Evolutionary conservation across 2,113 vertebrate genomes (phyloP), one percentile per base, ranked within the genome.

Genomic region (Etia nguti): DNA sequence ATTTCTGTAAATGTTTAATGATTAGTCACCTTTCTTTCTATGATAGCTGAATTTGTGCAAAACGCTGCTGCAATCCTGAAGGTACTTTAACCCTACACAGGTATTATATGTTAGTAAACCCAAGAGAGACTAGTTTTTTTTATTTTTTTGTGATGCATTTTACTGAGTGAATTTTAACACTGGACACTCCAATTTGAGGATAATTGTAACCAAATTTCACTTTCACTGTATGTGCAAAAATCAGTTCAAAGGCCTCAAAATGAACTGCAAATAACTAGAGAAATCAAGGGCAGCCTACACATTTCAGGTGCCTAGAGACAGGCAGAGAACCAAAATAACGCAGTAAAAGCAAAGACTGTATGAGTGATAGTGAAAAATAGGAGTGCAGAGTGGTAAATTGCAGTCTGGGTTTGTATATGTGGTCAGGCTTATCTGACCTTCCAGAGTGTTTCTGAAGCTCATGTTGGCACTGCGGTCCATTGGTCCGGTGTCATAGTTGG

Each of bases 371-470:
- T 48, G 70, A 48, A 73, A 80, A 88, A 54, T 6, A 60, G 54
- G 80, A 65, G 81, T 48, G 62, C 10, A 22, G 22, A 22, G 22
- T 31, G 55, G 79, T 29, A 77, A 77, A 77, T 20, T 29, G 16
- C 70, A 77, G 24, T 31, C 24, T 75, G 24, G 24, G 70, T 31
- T 29, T 50, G 16, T 1, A 2, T 55, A 16, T 24, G 26, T 62
- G 81, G 26, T 56, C 22, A 4, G 59, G n/a, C 62, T 97, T 65
- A 29, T 75, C 91, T 60, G 82, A 99, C 98, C 99, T 97, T 99
- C 99, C 90, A 99, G 79, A 56, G 97, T 97, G 90, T 99, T 99
- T 93, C 99, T 96, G 94, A 99, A 99, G 95, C 99, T 99, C 94
- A 97, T 97, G 94, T 99, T 98, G 77, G 99, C 97, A 54, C 88